These are phyloP conservation scores for Drosophila ogumai DNA, from an alignment of 1,140 invertebrate genomes.

Conservation along the genomic window DNA sequence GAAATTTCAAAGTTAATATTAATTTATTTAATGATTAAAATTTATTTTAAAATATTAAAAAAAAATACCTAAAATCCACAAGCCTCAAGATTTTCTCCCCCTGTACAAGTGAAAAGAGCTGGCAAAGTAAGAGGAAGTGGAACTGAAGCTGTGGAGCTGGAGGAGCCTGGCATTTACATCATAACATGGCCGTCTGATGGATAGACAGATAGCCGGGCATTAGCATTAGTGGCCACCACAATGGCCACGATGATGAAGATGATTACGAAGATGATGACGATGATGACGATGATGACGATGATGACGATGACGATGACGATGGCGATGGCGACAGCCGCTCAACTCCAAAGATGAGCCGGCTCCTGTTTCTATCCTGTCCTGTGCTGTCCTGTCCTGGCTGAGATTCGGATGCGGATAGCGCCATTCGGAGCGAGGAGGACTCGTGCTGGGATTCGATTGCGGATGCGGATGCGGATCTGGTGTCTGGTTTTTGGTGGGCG, in stretches of 20 bases:
- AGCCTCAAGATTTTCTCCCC: not conserved
- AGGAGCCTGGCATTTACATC: slow-evolving; percentile 67
- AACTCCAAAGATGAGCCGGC: slow-evolving; percentile 21
- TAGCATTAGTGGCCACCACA: slow-evolving; percentile 68
- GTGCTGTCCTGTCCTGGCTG: not conserved
- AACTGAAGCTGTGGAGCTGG: slow-evolving; percentile 23
- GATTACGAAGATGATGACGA: slow-evolving; percentile 21
- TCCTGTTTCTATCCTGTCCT: not conserved
- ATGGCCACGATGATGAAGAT: slow-evolving; percentile 35
- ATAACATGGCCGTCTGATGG: slow-evolving; percentile 78
- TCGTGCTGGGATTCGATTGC: slow-evolving; percentile 5
- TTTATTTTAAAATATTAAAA: not conserved
- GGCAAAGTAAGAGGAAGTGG: not conserved
- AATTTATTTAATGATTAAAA: not conserved
- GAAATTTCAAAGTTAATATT: no score
- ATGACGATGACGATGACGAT: slow-evolving; percentile 13
- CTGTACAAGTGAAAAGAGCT: slow-evolving; percentile 4
- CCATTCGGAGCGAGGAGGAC: not conserved
- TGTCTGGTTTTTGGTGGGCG: slow-evolving; percentile 36
- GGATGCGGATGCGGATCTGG: slow-evolving; percentile 10
- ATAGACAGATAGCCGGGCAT: slow-evolving; percentile 79
- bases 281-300: slow-evolving; percentile 26
- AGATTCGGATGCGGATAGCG: slow-evolving; percentile 23
- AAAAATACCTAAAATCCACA: not conserved
- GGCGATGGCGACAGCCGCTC: slow-evolving; percentile 29